phyloP scores from a whole-genome alignment of 2,113 vertebrate species.

The Todiramphus chloris region DNA sequence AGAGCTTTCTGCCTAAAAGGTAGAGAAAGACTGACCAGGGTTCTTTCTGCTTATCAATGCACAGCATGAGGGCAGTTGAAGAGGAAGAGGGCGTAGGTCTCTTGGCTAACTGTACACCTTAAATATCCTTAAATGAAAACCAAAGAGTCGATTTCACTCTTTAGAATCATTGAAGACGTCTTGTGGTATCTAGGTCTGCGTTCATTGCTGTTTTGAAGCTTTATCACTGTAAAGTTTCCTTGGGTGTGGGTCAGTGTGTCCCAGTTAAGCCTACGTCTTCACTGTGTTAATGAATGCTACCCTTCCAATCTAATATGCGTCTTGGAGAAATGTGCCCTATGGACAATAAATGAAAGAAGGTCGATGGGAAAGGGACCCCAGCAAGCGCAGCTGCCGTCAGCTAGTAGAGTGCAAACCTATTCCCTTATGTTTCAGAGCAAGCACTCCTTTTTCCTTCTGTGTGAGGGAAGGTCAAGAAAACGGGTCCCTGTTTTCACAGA shows the following conservation, averaged over 20 bases:
- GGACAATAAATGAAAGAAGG: neutral
- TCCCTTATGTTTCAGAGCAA: neutral
- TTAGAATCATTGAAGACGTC: too few species aligned
- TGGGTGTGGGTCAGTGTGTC: neutral
- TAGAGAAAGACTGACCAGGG: too few species aligned
- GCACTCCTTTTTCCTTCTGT: neutral
- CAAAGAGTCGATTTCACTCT: too few species aligned
- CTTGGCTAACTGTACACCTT: too few species aligned
- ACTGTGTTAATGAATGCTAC: neutral
- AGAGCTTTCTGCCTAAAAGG: too few species aligned
- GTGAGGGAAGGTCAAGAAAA: neutral
- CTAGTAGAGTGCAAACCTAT: neutral
- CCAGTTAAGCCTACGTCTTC: neutral
- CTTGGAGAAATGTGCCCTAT: neutral
- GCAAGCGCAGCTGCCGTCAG: neutral
- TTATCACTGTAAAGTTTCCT: neutral
- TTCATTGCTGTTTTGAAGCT: rapidly evolving
- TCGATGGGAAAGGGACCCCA: neutral
- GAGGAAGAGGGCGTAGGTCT: too few species aligned
- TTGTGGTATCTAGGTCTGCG: neutral
- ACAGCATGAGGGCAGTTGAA: too few species aligned
- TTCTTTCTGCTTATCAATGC: too few species aligned
- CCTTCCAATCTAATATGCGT: neutral
- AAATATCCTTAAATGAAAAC: too few species aligned
- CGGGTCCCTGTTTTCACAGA: neutral